These are phyloP conservation scores for Crypturellus tataupa DNA, from an alignment of 2,797 vertebrate genomes.

Conservation along the genomic window DNA sequence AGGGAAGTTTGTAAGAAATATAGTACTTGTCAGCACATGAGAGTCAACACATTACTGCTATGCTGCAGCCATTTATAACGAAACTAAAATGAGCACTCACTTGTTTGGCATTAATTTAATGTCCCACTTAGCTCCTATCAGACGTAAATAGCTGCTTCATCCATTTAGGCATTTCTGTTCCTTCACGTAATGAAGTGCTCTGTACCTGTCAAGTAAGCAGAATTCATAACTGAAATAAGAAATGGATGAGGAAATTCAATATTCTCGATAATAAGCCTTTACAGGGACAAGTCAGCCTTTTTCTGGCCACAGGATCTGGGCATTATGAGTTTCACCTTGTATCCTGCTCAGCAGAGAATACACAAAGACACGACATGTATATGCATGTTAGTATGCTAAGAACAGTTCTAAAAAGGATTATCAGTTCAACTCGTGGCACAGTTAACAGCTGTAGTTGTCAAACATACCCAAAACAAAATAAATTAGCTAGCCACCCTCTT, in stretches of 20 bases:
- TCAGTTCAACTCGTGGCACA: constrained; percentile 32
- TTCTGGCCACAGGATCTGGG: neutral
- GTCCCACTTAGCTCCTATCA: constrained; percentile 72
- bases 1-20: constrained; percentile 69
- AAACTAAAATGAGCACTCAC: constrained; percentile 73
- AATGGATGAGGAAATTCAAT: constrained; percentile 66
- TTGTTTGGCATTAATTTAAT: constrained; percentile 79
- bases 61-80: constrained; percentile 58
- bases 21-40: constrained; percentile 57
- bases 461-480: constrained; percentile 65
- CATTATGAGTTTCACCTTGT: neutral
- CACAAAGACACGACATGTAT: neutral
- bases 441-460: constrained; percentile 51
- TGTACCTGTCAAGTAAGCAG: constrained; percentile 75
- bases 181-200: constrained; percentile 68
- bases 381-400: neutral
- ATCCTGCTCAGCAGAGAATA: neutral
- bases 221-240: constrained; percentile 76
- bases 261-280: constrained; percentile 49
- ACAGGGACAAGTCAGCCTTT: constrained; percentile 7
- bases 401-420: constrained; percentile 16
- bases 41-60: constrained; percentile 63
- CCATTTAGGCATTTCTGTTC: constrained; percentile 70
- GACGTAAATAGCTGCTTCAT: constrained; percentile 71
- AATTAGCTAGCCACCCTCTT: constrained; percentile 62